phyloP scores from a whole-genome alignment of 2,797 vertebrate genomes.

The Salmo trutta region DNA sequence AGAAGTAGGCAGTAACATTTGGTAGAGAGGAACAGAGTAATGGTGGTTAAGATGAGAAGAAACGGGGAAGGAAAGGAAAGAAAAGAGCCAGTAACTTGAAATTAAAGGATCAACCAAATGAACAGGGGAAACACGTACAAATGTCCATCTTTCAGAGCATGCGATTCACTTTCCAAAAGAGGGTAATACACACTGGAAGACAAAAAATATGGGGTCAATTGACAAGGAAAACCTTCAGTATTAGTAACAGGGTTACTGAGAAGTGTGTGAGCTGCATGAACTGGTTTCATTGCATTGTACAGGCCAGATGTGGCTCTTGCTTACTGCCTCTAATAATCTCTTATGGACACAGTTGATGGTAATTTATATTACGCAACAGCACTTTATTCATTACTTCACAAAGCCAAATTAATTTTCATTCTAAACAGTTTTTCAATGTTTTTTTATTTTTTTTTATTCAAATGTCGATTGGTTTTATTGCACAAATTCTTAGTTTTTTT shows the following conservation, averaged over 20 bases:
- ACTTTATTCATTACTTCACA: too few relatives aligned
- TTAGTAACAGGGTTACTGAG: conserved; percentile 32
- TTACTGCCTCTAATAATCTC: neutral
- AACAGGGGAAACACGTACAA: conserved; percentile 24
- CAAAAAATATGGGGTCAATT: conserved; percentile 31
- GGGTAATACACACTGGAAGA: conserved; percentile 16
- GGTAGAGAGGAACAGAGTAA: neutral
- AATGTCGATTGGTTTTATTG: neutral
- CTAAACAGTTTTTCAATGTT: too few relatives aligned
- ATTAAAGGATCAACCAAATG: conserved; percentile 40
- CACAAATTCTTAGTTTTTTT: neutral
- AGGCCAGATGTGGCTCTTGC: neutral
- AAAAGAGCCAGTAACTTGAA: conserved; percentile 37
- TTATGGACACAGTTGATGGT: neutral
- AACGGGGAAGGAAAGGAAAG: neutral
- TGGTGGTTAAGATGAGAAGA: neutral
- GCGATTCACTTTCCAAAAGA: conserved; percentile 33
- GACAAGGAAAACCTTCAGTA: conserved; percentile 43
- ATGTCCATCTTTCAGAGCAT: conserved; percentile 31
- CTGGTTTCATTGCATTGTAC: conserved; percentile 13
- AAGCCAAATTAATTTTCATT: too few relatives aligned
- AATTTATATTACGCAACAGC: neutral
- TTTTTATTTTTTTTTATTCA: neutral
- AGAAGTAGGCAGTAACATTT: neutral
- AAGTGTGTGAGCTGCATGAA: conserved; percentile 23